A percentile compares a stretch with the other conserved stretches of the same genome.
These are phyloP conservation scores for Leptonema lineaticorne DNA, from an alignment of 1,140 invertebrate species.

Conservation along the genomic window DNA sequence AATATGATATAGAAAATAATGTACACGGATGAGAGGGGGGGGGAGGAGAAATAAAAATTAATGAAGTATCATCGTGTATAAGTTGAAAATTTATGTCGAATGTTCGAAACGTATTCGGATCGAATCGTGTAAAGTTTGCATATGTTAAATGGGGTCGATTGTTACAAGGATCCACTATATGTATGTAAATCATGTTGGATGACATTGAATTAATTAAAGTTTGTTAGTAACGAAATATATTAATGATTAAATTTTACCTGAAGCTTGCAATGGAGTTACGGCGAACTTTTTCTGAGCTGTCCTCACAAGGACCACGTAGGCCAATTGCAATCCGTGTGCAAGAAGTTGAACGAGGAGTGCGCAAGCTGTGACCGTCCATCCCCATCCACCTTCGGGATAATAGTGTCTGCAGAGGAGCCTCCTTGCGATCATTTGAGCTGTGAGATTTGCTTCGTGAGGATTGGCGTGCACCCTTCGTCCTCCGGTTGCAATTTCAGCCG, in stretches of 20 bases:
- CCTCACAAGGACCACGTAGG: slow-evolving; percentile 56
- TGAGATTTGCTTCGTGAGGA: slow-evolving; percentile 8
- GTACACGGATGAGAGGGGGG: no score
- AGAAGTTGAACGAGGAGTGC: slow-evolving; percentile 66
- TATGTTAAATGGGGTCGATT: no score
- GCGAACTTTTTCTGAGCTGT: slow-evolving; percentile 56
- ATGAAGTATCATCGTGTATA: no score
- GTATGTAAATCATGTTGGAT: no score
- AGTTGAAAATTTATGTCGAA: no score
- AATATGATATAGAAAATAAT: no score
- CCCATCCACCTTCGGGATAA: slow-evolving; percentile 81
- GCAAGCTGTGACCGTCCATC: slow-evolving; percentile 71
- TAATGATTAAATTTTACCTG: slow-evolving; percentile 36
- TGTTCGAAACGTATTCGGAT: no score
- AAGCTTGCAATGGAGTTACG: slow-evolving; percentile 32
- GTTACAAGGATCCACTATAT: no score
- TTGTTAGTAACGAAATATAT: no score
- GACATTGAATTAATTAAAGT: no score
- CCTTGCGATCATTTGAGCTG: slow-evolving; percentile 32
- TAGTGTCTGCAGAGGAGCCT: slow-evolving; percentile 60
- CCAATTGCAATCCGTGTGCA: slow-evolving; percentile 66
- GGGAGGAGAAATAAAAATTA: no score
- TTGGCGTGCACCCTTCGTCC: neutral
- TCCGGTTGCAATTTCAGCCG: neutral
- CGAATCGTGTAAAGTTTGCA: no score